These are phyloP conservation scores for Caenorhabditis doughertyi DNA, from an alignment of 2,888 invertebrate genomes.

Conservation along the genomic window DNA sequence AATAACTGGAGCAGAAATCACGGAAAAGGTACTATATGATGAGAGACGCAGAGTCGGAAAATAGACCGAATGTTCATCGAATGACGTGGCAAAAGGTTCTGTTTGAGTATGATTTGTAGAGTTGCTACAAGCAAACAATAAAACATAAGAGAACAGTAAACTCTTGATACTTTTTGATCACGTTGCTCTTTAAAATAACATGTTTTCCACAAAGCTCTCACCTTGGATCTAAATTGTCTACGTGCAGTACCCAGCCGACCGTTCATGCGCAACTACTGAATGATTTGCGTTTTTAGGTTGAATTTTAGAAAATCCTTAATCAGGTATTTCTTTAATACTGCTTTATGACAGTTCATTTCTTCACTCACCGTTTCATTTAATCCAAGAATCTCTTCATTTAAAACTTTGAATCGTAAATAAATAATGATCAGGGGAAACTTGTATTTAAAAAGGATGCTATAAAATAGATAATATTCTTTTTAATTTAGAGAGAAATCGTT, in stretches of 20 bases:
- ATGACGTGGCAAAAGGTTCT: constrained; percentile 15
- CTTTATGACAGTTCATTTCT: neutral
- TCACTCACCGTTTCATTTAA: neutral
- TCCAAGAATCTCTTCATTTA: neutral
- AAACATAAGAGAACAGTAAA: neutral
- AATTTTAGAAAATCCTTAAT: neutral
- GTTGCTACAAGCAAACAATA: constrained; percentile 17
- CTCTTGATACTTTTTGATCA: constrained; percentile 12
- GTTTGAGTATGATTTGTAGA: constrained; percentile 9
- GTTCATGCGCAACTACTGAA: constrained; percentile 6
- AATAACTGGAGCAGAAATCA: constrained; percentile 30
- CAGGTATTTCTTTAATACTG: neutral
- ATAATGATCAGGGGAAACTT: neutral
- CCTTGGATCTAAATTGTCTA: constrained; percentile 11
- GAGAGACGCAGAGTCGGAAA: neutral
- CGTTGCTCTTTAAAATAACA: neutral
- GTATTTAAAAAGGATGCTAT: neutral
- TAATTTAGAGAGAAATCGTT: neutral
- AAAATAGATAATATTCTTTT: neutral
- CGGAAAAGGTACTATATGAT: constrained; percentile 2
- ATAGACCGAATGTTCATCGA: constrained; percentile 3
- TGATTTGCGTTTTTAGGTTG: neutral
- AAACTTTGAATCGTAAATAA: neutral
- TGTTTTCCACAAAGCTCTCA: neutral
- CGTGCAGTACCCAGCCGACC: neutral